Base-by-base conservation (phyloP, 2,888 invertebrate species). In the Trimorus sp. region DNA sequence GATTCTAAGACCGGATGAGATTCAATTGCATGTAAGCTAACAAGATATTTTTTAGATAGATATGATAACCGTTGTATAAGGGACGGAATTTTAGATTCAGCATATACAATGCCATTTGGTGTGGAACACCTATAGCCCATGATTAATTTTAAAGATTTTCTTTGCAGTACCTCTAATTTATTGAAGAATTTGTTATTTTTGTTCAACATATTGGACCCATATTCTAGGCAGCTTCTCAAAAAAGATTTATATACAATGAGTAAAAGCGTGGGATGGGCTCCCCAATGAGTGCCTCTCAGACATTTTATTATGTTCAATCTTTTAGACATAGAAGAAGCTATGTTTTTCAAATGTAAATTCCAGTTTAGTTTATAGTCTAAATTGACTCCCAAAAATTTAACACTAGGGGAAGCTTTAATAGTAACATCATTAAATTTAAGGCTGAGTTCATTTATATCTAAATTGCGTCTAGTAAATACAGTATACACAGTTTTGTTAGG, bases 61-160 rank as follows among this genome's bases (percentile, higher is more conserved):
- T 49, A 16, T n/a, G 38, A 70, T 51, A 70, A 36, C 45, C 70
- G 48, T 38, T 59, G 70, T 38, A 12, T 60, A 8, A 58, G 16
- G 14, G 69, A 9, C 1, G 40, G 36, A 1, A 69, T 45, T 16
- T 53, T 40, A 1, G 65, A 53, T 16, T 66, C 53, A 12, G 53
- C 54, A 66, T 66, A 66, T 7, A 66, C 38, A 40, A 66, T 42
- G 0, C 40, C 65, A 54, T 66, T 53, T 6, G 65, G 54, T 8
- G 65, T 66, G 16, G 53, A 40, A 14, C 12, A 11, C 12, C 65
- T 53, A 7, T 12, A 66, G 1, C 53, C 65, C 7, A 66, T 1
- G 16, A 38, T 40, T 5, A 66, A 16, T 66, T 53, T 53, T 1
- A 65, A 36, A 40, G 7, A 5, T 15, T 9, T 53, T 7, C 65